Conservation (phyloP, 2,797 vertebrate genomes). For the Macrochelys suwanniensis region DNA sequence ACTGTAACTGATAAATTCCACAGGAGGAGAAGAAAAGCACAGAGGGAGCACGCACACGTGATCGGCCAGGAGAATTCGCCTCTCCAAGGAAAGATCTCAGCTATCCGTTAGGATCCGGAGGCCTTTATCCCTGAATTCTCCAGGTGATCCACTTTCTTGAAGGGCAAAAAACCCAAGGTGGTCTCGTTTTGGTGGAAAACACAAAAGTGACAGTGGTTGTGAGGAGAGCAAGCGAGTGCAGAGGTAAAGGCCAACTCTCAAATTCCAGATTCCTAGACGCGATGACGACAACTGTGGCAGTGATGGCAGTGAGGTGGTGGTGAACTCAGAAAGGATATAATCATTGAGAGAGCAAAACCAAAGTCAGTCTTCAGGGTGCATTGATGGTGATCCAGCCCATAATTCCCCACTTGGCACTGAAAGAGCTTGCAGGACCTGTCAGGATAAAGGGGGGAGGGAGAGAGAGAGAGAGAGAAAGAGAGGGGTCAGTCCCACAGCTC, state of each 20-base stretch:
- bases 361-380: slow-evolving; percentile 80
- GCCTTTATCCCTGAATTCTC: slow-evolving; percentile 72
- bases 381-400: slow-evolving; percentile 58
- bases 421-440: slow-evolving; percentile 34
- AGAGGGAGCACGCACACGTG: neutral
- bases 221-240: slow-evolving; percentile 39
- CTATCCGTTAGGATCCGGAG: slow-evolving; percentile 76
- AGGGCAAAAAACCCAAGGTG: slow-evolving; percentile 22
- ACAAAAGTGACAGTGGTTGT: slow-evolving; percentile 27
- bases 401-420: slow-evolving; percentile 66
- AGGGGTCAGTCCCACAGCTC: slow-evolving; percentile 2
- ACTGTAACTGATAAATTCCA: slow-evolving; percentile 60
- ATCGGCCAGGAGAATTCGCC: slow-evolving; percentile 17
- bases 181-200: slow-evolving; percentile 16
- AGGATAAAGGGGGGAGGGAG: neutral
- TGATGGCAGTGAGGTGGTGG: slow-evolving; percentile 13
- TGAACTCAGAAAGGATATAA: slow-evolving; percentile 62
- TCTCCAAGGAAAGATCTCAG: slow-evolving; percentile 74
- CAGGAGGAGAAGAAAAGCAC: neutral
- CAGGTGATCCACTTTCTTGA: neutral
- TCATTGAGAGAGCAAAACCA: slow-evolving; percentile 30
- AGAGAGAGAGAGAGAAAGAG: neutral
- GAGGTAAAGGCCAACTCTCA: slow-evolving; percentile 40
- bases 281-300: neutral
- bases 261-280: slow-evolving; percentile 68